Conservation (phyloP, 2,888 invertebrate species). For the Eupithecia exiguata region DNA sequence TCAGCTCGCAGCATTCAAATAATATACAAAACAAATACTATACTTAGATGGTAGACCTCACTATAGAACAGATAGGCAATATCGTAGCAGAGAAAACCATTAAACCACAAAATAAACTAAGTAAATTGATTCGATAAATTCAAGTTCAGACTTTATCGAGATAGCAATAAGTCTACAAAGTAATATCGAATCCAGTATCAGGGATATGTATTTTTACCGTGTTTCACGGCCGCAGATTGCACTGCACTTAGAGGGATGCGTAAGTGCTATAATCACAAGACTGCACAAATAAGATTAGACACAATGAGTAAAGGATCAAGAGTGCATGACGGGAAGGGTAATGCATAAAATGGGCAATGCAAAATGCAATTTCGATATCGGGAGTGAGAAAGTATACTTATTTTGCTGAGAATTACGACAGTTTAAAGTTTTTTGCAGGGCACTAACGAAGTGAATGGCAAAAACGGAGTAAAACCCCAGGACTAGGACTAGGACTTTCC, state of each 20-base stretch:
- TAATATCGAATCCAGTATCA: conserved; percentile 13
- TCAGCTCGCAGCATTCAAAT: not conserved
- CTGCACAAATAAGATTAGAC: conserved; percentile 27
- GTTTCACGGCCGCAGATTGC: conserved; percentile 26
- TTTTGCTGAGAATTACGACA: not conserved
- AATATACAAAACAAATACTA: not conserved
- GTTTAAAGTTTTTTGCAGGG: not conserved
- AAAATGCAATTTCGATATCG: not conserved
- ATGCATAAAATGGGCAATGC: not conserved
- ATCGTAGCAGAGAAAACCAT: not conserved
- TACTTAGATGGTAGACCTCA: not conserved
- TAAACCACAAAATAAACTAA: not conserved
- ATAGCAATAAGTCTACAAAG: not conserved
- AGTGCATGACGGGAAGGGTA: conserved; percentile 9
- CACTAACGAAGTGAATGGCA: not conserved
- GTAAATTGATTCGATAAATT: not conserved
- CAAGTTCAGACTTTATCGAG: not conserved
- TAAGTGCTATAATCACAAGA: conserved; percentile 18
- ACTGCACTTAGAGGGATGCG: conserved; percentile 27
- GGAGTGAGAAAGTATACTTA: not conserved
- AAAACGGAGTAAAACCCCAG: not conserved
- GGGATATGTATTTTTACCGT: conserved; percentile 19
- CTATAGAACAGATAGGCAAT: not conserved
- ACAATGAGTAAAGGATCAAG: conserved; percentile 9
- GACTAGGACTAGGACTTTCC: not conserved